Evolutionary conservation across 2,797 vertebrate genomes (phyloP).

Genomic region (Cygnus olor): DNA sequence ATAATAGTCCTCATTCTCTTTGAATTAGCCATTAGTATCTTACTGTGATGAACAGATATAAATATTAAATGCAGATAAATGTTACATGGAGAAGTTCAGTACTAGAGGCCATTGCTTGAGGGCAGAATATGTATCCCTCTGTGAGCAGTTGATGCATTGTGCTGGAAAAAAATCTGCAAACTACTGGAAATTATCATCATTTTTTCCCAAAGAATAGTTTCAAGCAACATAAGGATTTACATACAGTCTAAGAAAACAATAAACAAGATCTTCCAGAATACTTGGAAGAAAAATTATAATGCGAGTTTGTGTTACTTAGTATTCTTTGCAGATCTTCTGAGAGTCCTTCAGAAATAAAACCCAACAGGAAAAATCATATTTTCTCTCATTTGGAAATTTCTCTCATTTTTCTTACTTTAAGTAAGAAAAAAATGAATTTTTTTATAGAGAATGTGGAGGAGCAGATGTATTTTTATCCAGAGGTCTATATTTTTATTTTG

Average conservation of each 20-base stretch:
- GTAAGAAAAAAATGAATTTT: not conserved
- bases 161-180: not conserved
- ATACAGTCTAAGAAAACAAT: not conserved
- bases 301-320: not conserved
- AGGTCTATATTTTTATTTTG: not conserved
- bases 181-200: not conserved
- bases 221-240: not conserved
- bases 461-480: not conserved
- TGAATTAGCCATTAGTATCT: not conserved
- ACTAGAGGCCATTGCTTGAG: not conserved
- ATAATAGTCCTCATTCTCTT: not conserved
- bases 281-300: not conserved
- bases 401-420: not conserved
- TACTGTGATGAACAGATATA: not conserved
- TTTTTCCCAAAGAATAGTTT: not conserved
- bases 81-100: not conserved
- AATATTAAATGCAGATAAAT: slow-evolving; percentile 44
- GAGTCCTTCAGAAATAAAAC: slow-evolving; percentile 1
- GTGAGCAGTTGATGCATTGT: not conserved
- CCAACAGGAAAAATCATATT: not conserved
- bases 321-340: not conserved
- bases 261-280: not conserved
- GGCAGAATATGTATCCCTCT: not conserved
- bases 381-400: not conserved
- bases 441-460: not conserved